These are phyloP conservation scores for Circaetus gallicus DNA, from an alignment of 2,113 vertebrate genomes.

Conservation along the genomic window DNA sequence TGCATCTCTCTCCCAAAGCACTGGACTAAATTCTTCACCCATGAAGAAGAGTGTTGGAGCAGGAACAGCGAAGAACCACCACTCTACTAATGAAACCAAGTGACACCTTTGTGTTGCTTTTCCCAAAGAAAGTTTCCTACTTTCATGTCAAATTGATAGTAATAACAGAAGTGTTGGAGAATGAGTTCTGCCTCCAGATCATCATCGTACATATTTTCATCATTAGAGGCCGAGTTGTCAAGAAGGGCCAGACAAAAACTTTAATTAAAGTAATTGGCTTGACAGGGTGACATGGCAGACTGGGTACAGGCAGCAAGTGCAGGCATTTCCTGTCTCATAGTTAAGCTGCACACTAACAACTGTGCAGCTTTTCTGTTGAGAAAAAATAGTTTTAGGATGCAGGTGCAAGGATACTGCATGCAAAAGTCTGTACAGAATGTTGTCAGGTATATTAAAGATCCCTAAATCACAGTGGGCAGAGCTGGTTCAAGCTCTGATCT, in stretches of 20 bases:
- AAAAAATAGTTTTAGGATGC: background rate
- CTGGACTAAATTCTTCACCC: background rate
- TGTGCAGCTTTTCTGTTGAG: background rate
- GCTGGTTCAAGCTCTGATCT: background rate
- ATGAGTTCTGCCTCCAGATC: background rate
- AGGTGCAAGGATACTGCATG: background rate
- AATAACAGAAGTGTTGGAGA: background rate
- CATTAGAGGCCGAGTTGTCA: background rate
- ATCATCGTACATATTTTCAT: background rate
- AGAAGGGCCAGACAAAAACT: background rate
- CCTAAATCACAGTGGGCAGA: background rate
- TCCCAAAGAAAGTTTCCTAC: background rate
- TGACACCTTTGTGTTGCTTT: background rate
- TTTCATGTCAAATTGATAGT: background rate
- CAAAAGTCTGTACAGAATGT: background rate
- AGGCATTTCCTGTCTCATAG: background rate
- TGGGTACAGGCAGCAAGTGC: background rate
- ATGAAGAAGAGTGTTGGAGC: background rate
- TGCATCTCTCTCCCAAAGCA: background rate
- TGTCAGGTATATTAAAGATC: background rate
- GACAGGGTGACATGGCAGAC: background rate
- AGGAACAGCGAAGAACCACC: background rate
- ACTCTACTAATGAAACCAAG: background rate
- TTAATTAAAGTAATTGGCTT: slow-evolving; percentile 33
- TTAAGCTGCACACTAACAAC: background rate